Base-by-base conservation (phyloP, 1,140 invertebrate genomes). In the Oryctes rhinoceros region DNA sequence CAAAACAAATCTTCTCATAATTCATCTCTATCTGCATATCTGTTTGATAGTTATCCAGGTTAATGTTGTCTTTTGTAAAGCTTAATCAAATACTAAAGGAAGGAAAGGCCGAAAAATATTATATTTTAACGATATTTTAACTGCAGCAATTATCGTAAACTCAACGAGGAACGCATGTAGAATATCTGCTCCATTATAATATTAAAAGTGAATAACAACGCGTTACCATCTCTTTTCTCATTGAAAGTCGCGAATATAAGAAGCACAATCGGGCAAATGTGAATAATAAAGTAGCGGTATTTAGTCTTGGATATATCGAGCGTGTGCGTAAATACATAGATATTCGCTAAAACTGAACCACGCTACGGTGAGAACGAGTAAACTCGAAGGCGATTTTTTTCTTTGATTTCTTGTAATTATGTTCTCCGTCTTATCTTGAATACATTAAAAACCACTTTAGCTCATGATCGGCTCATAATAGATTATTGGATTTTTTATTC, bases 391-490 rank as follows among this genome's bases (percentile, higher is more conserved):
- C 53, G 65, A 24, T 71, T 71, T 71, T 71, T 24, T 71, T 20
- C n/a, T n/a, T n/a, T n/a, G n/a, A n/a, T n/a, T 71, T 71, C 35
- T 71, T 71, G 65, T 71, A 71, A 71, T 71, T 71, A 71, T 24
- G 65, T 71, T 15, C 65, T 71, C 65, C 11, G 24, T 18, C 65
- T 71, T 71, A 71, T 71, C 65, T 30, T 7, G 65, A 35, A 71
- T 71, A 71, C 65, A 71, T 71, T 71, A 71, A 71, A 35, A 71
- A 71, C 65, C 65, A 71, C 65, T 71, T 71, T 71, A 71, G 18
- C 65, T 35, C 35, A 71, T 37, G 65, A 37, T 71, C 35, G 24
- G 65, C 24, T 24, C 35, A 18, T 59, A 59, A 59, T 71, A 71
- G 65, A 71, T 71, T 71, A 71, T 71, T 71, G 30, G 35, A 71